Conservation (phyloP, 2,888 invertebrate genomes). For the Sinelater perroti region DNA sequence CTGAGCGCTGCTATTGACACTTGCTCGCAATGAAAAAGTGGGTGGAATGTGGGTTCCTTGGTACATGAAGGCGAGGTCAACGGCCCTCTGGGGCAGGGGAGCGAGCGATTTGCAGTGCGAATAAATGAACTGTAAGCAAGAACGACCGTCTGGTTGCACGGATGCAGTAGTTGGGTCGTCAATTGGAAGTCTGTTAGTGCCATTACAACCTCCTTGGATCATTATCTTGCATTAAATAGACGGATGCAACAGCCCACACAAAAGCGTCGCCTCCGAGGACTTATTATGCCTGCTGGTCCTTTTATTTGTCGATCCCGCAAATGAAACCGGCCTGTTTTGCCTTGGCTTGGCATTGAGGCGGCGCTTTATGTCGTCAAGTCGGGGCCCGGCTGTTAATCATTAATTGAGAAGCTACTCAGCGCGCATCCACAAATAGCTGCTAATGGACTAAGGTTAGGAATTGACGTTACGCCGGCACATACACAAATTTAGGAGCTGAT, state of each 20-base stretch:
- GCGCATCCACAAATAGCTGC: neutral
- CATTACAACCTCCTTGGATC: constrained; percentile 16
- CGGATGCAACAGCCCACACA: neutral
- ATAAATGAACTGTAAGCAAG: constrained; percentile 24
- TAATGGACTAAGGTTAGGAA: neutral
- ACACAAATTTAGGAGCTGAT: neutral
- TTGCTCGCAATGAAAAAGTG: neutral
- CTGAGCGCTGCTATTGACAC: constrained; percentile 3
- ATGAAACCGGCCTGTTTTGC: neutral
- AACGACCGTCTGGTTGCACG: constrained; percentile 18
- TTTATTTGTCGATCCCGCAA: neutral
- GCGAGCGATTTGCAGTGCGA: constrained; percentile 14
- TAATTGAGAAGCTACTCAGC: neutral
- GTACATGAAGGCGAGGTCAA: constrained; percentile 4
- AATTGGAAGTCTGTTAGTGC: constrained; percentile 17
- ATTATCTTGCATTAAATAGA: constrained; percentile 16
- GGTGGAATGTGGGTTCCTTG: constrained; percentile 15
- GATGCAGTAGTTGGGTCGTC: constrained; percentile 17
- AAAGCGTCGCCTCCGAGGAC: neutral
- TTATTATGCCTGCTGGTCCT: neutral
- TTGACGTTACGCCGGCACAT: neutral
- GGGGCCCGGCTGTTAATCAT: neutral
- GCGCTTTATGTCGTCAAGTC: neutral
- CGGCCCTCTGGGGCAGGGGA: constrained; percentile 5
- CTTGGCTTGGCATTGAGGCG: neutral